Percentiles rank a stretch among this genome's conserved stretches.
Conservation (phyloP, 1,140 invertebrate genomes). For the Orchestia grillus region DNA sequence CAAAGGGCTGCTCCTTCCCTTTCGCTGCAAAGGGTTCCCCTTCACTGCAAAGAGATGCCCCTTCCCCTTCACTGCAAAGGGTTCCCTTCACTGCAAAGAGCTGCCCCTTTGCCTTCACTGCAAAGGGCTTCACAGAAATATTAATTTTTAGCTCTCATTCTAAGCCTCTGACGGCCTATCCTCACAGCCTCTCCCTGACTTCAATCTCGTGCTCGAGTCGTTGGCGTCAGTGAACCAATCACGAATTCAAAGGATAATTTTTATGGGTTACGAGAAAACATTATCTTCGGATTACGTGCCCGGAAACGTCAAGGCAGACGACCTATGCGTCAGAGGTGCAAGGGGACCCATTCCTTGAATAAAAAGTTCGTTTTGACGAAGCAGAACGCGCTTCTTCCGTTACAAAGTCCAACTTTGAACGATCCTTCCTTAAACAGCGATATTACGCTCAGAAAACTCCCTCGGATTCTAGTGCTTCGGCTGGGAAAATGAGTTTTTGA, state of each 20-base stretch:
- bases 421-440: too few species aligned
- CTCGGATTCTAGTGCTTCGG: too few species aligned
- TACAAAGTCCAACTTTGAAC: too few species aligned
- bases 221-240: neutral
- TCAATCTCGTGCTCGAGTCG: neutral
- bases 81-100: too few species aligned
- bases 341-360: neutral
- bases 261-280: neutral
- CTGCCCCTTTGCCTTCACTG: neutral
- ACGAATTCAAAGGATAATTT: neutral
- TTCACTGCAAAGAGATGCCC: too few species aligned
- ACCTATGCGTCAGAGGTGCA: neutral
- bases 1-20: too few species aligned
- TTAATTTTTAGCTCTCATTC: neutral
- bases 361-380: neutral
- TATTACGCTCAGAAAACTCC: too few species aligned
- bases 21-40: too few species aligned
- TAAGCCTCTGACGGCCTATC: neutral
- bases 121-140: neutral
- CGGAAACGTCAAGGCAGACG: neutral
- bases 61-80: too few species aligned
- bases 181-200: neutral
- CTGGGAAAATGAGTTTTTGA: too few species aligned
- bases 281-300: neutral
- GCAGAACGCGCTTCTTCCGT: neutral